Evolutionary conservation across 2,888 invertebrate genomes (phyloP).

Genomic region (Acrobasis repandana): DNA sequence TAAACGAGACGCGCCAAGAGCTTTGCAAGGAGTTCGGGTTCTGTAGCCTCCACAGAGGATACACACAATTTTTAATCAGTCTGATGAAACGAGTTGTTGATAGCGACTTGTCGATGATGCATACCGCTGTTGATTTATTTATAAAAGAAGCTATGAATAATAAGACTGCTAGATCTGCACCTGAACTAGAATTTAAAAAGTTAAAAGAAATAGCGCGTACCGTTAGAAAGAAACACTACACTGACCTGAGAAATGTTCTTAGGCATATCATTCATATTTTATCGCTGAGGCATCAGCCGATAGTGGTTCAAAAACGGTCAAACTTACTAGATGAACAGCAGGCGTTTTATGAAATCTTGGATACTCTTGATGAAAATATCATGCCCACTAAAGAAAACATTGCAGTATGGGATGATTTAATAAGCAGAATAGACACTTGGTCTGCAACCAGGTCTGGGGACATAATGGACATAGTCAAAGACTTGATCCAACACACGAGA

Average conservation of each 20-base stretch:
- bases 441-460: neutral
- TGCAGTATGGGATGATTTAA: neutral
- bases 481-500: neutral
- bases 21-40: conserved; percentile 3
- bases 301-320: neutral
- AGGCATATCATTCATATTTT: conserved; percentile 4
- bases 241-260: neutral
- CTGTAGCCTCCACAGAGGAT: neutral
- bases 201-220: neutral
- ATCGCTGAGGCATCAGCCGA: neutral
- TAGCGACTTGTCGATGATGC: neutral
- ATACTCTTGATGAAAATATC: conserved; percentile 8
- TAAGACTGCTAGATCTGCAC: neutral
- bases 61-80: neutral
- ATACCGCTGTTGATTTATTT: neutral
- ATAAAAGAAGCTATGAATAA: neutral
- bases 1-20: neutral
- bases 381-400: neutral
- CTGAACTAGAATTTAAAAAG: neutral
- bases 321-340: neutral
- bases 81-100: neutral
- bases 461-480: neutral
- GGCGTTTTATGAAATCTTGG: conserved; percentile 9
- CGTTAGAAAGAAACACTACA: neutral
- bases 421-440: neutral